Evolutionary conservation across 2,888 invertebrate genomes (phyloP), one percentile per base, ranked within the genome.

Genomic region (Odontocerum albicorne): DNA sequence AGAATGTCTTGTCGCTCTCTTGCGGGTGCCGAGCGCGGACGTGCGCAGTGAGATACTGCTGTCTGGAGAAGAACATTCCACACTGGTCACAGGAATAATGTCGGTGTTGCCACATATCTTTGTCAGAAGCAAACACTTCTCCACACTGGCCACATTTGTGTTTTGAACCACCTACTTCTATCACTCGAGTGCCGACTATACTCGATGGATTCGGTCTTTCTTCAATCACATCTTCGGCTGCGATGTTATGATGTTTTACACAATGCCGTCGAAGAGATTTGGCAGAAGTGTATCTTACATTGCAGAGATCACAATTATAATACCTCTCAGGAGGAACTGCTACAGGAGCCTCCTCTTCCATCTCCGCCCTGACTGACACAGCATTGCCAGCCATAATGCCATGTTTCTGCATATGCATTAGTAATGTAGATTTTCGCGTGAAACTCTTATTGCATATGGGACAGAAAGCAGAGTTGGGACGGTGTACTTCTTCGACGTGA

Each of bases 391-490:
- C 56, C 8, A 44, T 46, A 8, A 53, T 46, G 35, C 58, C 59
- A 62, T 84, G 82, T 61, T 80, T 75, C 64, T 81, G 80, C 68
- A 85, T 80, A 64, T 87, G 86, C 39, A 82, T 80, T 27, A 82
- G 79, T 19, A 86, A 68, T 0, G 83, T 81, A 4, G 84, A 84
- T 65, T 81, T 80, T 31, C 82, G 75, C 2, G 84, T 82, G 64
- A 86, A 85, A 49, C 79, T 77, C 62, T 81, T 82, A 39, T 79
- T 77, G 65, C 86, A 87, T 2, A 83, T 75, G 4, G 80, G 81
- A 64, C 86, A 86, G 46, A 80, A 81, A 19, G 76, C 76, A 0
- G 77, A 76, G 59, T 77, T 79, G 8, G 74, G 77, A 60, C 74
- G 76, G 62, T 81, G 82, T 4, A 80, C 79, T 56, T 75, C 76